Conservation (phyloP, 2,888 invertebrate species). For the Ischnura elegans region DNA sequence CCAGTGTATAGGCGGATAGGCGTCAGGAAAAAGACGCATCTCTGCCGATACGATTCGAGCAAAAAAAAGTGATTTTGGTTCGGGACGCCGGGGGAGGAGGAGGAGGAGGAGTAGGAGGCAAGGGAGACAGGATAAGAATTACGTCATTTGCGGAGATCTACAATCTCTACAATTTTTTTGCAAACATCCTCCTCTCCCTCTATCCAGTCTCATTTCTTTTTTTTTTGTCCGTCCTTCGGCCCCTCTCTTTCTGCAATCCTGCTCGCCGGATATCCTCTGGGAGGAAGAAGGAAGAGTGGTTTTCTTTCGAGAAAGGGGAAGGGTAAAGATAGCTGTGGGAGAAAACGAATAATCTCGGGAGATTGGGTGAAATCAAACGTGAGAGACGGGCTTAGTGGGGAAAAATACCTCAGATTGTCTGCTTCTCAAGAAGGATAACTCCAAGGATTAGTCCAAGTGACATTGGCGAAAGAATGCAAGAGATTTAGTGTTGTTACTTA, state of each 20-base stretch:
- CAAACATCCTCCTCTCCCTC: not conserved
- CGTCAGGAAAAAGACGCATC: not conserved
- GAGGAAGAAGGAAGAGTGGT: not conserved
- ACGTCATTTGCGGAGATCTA: not conserved
- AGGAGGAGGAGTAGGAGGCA: too few species aligned
- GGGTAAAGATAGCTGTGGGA: not conserved
- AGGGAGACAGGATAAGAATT: slow-evolving; percentile 2
- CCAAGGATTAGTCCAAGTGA: not conserved
- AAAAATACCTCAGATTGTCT: not conserved
- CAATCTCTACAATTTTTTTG: not conserved
- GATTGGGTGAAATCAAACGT: not conserved
- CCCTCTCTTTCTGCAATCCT: not conserved
- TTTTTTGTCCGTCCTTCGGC: not conserved
- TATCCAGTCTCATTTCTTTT: not conserved
- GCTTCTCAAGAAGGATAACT: not conserved
- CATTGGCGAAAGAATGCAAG: not conserved
- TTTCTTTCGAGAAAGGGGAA: not conserved
- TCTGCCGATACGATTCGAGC: not conserved
- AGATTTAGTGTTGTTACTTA: not conserved
- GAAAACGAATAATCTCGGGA: not conserved
- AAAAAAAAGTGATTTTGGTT: not conserved
- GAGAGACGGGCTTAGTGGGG: not conserved
- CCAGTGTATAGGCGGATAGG: not conserved
- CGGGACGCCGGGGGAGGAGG: not conserved
- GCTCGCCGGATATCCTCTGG: not conserved